Base-by-base conservation (phyloP, 1,140 invertebrate genomes). In the Phortica variegata region DNA sequence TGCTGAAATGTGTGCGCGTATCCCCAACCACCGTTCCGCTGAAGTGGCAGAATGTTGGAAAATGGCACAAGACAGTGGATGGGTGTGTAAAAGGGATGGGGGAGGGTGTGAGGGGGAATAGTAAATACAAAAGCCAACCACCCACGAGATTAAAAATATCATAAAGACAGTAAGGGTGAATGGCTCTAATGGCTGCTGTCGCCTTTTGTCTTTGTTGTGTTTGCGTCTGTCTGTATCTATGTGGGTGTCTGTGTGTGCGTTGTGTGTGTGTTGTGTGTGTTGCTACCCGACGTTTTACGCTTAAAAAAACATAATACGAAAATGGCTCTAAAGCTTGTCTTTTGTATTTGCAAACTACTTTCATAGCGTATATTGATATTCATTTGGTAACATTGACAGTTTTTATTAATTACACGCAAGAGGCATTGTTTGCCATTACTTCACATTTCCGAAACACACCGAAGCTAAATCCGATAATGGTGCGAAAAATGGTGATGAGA, bases 121-220 rank as follows among this genome's bases (percentile, higher is more conserved):
- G n/a, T n/a, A 26, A 26, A 26, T 5, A 26, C 4, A 9, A 13
- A 15, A 34, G 32, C 49, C 52, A 58, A 58, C 63, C 63, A 68
- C 63, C 63, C 65, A 68, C 65, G 58, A 68, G 63, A 68, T 68
- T 68, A 69, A 68, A 68, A 68, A 68, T 68, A 57, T 65, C 57
- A 68, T 68, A 68, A 68, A 68, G 63, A 68, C 63, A 68, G 63
- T 68, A 68, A 68, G 63, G 63, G 63, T 68, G 63, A 68, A 68
- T 68, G 63, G 65, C 54, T 68, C 60, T 68, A 68, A 68, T 68
- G 63, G 65, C 60, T 60, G 65, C 57, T 65, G 46, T 66, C 61
- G 57, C 47, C 10, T 26, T 10, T 26, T 26, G n/a, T 26, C 23
- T 26, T 26, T 26, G n/a, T n/a, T n/a, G n/a, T 40, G 58, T 29